Conservation (phyloP, 2,113 vertebrate species). For the Illadopsis cleaveri region DNA sequence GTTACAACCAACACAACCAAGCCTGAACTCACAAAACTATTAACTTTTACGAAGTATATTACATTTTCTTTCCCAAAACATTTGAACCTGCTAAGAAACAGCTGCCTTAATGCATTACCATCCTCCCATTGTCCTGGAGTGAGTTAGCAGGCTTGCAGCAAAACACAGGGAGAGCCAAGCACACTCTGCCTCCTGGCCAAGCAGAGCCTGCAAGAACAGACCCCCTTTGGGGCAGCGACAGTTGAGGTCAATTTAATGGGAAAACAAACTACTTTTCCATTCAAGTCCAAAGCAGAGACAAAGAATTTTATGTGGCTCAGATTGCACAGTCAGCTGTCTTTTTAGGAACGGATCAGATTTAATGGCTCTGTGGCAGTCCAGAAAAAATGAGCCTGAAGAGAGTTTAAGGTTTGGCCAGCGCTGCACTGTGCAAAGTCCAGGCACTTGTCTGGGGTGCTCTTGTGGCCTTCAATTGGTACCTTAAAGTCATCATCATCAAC, state of each 20-base stretch:
- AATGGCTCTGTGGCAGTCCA: neutral
- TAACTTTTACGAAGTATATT: accelerated
- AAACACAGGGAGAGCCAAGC: neutral
- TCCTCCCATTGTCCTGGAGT: neutral
- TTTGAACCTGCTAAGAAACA: neutral
- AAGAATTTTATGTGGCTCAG: neutral
- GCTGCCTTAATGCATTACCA: neutral
- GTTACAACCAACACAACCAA: neutral
- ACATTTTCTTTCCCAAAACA: neutral
- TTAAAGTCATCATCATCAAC: neutral
- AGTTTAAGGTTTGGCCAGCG: neutral
- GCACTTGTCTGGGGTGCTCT: neutral
- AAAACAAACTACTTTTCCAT: conserved; percentile 50
- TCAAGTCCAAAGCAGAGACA: conserved; percentile 11
- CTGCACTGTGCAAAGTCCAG: neutral
- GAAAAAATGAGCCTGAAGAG: neutral
- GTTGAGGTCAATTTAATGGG: neutral
- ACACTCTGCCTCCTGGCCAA: neutral
- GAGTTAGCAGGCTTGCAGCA: neutral
- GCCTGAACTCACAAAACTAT: neutral
- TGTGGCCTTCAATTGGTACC: accelerated
- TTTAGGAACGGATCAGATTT: neutral
- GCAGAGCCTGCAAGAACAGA: conserved; percentile 36
- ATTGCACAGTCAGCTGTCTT: conserved; percentile 34
- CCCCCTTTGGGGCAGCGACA: conserved; percentile 6